Conservation (phyloP, 1,140 invertebrate species). For the Hestina assimilis region DNA sequence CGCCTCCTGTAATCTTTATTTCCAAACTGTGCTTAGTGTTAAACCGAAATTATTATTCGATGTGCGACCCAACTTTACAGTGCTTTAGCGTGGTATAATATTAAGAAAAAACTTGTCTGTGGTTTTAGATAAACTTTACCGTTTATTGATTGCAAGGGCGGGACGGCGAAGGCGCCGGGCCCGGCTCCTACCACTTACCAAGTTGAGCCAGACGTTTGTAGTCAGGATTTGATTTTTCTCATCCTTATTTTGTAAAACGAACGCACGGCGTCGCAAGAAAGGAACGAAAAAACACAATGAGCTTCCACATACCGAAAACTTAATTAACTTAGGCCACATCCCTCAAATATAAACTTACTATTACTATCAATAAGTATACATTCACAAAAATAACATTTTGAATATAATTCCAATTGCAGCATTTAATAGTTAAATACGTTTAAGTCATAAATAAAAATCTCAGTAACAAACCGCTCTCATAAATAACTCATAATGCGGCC, state of each 20-base stretch:
- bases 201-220: constrained; percentile 97
- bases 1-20: constrained; percentile 55
- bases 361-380: neutral
- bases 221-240: constrained; percentile 95
- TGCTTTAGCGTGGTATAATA: constrained; percentile 34
- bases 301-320: constrained; percentile 27
- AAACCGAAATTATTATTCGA: neutral
- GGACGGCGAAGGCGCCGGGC: constrained; percentile 60
- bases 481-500: constrained; percentile 15
- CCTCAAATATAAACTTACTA: neutral
- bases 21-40: constrained; percentile 32
- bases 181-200: constrained; percentile 91
- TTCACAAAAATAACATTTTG: neutral
- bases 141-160: constrained; percentile 53
- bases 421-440: constrained; percentile 10
- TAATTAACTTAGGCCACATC: neutral
- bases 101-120: constrained; percentile 27
- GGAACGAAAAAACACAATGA: constrained; percentile 72
- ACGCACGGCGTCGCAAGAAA: constrained; percentile 71
- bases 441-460: constrained; percentile 16
- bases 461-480: constrained; percentile 8
- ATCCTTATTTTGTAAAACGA: constrained; percentile 81
- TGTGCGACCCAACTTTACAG: constrained; percentile 38
- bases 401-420: neutral
- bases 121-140: constrained; percentile 32